These are phyloP conservation scores for Microtus richardsoni DNA, from an alignment of 2,113 vertebrate species.

Conservation along the genomic window DNA sequence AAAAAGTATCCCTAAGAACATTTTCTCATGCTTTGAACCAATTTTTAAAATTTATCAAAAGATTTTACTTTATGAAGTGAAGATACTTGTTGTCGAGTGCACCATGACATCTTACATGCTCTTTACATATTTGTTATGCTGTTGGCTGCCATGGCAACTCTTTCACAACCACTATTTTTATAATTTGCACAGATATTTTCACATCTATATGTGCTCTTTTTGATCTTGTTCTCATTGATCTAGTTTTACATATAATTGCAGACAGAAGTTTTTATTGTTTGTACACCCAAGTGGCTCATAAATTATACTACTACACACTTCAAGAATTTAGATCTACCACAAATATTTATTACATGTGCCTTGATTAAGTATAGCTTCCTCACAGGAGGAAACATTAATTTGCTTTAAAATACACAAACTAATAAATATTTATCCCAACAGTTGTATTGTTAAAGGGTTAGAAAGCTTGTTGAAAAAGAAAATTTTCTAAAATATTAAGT, in stretches of 20 bases:
- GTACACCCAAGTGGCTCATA: neutral
- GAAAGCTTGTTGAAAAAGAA: neutral
- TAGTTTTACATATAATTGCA: neutral
- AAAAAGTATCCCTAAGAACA: neutral
- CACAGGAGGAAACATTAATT: neutral
- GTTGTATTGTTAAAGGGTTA: neutral
- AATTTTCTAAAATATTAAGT: neutral
- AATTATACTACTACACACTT: neutral
- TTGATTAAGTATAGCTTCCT: constrained; percentile 4
- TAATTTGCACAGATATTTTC: constrained; percentile 14
- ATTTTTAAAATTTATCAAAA: neutral
- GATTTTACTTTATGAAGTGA: neutral
- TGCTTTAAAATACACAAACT: neutral
- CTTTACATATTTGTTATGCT: constrained; percentile 16
- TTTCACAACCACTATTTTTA: neutral
- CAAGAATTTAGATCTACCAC: neutral
- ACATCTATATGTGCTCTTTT: neutral
- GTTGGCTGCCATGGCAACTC: neutral
- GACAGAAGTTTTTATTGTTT: constrained; percentile 7
- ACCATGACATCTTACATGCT: neutral
- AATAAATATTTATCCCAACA: neutral
- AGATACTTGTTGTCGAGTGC: neutral
- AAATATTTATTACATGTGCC: neutral
- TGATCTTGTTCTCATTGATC: neutral
- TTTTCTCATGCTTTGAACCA: constrained; percentile 6